Percentiles rank a stretch among this genome's conserved stretches.
These are phyloP conservation scores for Brachionichthys hirsutus DNA, from an alignment of 2,113 vertebrate species.

Conservation along the genomic window DNA sequence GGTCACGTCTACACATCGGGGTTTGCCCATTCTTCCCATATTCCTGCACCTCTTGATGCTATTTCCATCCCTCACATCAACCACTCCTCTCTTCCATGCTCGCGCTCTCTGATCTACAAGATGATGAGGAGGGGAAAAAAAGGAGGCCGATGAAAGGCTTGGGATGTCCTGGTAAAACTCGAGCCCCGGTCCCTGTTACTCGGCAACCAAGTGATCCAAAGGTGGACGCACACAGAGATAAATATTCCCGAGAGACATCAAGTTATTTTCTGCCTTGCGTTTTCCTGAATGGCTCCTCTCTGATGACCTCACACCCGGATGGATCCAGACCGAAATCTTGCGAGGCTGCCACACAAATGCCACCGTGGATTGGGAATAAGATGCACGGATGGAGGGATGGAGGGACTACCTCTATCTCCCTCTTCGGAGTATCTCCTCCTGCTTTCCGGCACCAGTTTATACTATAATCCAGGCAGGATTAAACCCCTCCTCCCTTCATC, in stretches of 20 bases:
- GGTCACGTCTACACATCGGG: conserved; percentile 46
- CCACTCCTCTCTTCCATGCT: conserved; percentile 27
- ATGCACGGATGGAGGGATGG: conserved; percentile 26
- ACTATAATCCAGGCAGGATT: conserved; percentile 75
- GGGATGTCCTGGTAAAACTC: conserved; percentile 32
- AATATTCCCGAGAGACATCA: conserved; percentile 3
- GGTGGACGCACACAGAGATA: not conserved
- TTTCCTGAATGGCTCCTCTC: not conserved
- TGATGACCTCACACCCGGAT: conserved; percentile 28
- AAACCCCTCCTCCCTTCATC: conserved; percentile 73
- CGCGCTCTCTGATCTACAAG: conserved; percentile 3
- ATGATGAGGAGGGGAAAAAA: too few species aligned
- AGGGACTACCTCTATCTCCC: conserved; percentile 49
- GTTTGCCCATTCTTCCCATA: conserved; percentile 46
- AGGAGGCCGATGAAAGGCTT: not conserved
- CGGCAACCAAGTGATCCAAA: not conserved
- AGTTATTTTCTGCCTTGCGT: conserved; percentile 5
- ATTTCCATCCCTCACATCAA: conserved; percentile 42
- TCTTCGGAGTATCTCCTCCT: conserved; percentile 51
- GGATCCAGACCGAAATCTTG: conserved; percentile 11
- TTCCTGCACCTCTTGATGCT: conserved; percentile 28
- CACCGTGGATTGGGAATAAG: conserved; percentile 7
- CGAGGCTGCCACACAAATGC: not conserved
- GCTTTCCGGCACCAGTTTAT: conserved; percentile 63
- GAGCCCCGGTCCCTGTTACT: conserved; percentile 20